phyloP scores from a whole-genome alignment of 2,888 invertebrate species.

The Drosophila villosipedis region DNA sequence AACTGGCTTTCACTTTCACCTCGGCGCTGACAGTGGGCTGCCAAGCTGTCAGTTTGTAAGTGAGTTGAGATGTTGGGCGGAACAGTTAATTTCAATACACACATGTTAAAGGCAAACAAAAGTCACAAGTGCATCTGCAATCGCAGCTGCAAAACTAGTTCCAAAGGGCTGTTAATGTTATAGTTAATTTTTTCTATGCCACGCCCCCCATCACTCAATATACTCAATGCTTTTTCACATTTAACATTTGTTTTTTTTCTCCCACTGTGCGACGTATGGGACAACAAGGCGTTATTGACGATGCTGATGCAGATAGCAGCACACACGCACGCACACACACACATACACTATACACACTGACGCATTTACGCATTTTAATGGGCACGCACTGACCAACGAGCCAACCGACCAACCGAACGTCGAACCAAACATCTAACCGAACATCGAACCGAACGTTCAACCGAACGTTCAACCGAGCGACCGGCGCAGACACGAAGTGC shows the following conservation, averaged over 20 bases:
- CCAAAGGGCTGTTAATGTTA: neutral
- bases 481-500: conserved; percentile 24
- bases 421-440: neutral
- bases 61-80: neutral
- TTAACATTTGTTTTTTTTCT: neutral
- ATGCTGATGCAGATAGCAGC: conserved; percentile 45
- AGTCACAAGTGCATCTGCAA: neutral
- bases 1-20: conserved; percentile 24
- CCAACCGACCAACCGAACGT: neutral
- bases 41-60: neutral
- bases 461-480: neutral
- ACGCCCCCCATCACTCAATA: neutral
- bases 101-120: neutral
- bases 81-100: neutral
- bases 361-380: conserved; percentile 78
- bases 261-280: conserved; percentile 34
- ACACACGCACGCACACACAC: conserved; percentile 12
- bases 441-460: neutral
- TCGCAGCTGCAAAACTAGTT: neutral
- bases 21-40: neutral
- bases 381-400: conserved; percentile 66
- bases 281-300: conserved; percentile 20
- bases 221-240: neutral
- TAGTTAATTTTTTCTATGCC: neutral
- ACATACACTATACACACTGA: conserved; percentile 2